Base-by-base conservation (phyloP, 2,797 vertebrate genomes). In the Sylvilagus floridanus region DNA sequence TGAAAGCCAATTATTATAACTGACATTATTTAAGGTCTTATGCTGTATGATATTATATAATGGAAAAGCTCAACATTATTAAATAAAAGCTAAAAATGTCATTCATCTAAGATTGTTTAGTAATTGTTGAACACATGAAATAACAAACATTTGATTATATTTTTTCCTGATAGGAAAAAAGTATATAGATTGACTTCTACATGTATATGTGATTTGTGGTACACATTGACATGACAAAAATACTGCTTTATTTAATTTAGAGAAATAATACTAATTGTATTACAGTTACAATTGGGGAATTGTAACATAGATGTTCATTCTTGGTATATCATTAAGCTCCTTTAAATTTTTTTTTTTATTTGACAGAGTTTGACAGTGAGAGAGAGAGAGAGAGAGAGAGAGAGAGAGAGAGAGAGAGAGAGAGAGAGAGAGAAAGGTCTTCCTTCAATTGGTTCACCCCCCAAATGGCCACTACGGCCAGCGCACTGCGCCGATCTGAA, bases 181-280 rank as follows among this genome's bases (percentile, higher is more conserved):
- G 42, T 47, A 47, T 60, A 35, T 37, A 32, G 87, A 69, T 78
- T 86, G n/a, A 7, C 32, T 77, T 88, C 9, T 85, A 13, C 66
- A 42, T 65, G 4, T 66, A 42, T 71, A 21, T 89, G 17, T 83
- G 85, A 88, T 69, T 90, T 95, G 91, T 93, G n/a, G 28, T 91
- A 54, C 4, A 68, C 4, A n/a, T 77, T 77, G 63, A 89, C 16
- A 66, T 72, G 22, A 78, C 14, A 75, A 89, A 87, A 86, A 78
- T 96, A 0, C 78, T 78, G 12, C 30, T 79, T 92, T 76, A 79
- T 2, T 83, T 42, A 72, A 47, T n/a, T 86, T 91, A 79, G n/a
- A 82, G 92, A 88, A 89, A 6, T 88, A 73, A 93, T 57, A 12
- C 82, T 88, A 65, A 30, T 81, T 92, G 28, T 84, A 81, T 85